Evolutionary conservation across 2,797 vertebrate species (phyloP).

Genomic region (Anguilla megastoma): DNA sequence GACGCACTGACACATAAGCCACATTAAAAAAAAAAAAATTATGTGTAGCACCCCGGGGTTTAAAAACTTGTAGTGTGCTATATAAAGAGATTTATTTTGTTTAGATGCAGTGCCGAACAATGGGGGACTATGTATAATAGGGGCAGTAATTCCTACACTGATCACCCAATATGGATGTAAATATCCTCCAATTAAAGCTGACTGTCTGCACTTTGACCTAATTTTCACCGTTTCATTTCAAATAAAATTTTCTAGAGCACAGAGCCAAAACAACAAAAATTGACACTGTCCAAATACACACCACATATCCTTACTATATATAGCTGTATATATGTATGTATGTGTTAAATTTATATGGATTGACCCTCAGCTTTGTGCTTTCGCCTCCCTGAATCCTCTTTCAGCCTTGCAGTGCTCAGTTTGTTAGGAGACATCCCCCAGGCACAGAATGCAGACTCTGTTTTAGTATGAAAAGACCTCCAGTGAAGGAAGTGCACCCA

Average conservation of each 20-base stretch:
- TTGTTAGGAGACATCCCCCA: slow-evolving; percentile 3
- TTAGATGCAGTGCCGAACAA: not conserved
- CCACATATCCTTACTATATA: too few relatives aligned
- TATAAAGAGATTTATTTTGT: not conserved
- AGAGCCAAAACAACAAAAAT: too few relatives aligned
- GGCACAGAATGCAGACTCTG: slow-evolving; percentile 17
- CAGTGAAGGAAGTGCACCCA: slow-evolving; percentile 4
- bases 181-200: not conserved
- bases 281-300: too few relatives aligned
- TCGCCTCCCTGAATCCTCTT: not conserved
- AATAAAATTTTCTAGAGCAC: too few relatives aligned
- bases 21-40: not conserved
- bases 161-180: not conserved
- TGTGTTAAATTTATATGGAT: not conserved
- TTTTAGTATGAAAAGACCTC: slow-evolving; percentile 10
- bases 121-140: not conserved
- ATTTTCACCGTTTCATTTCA: too few relatives aligned
- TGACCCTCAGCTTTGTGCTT: not conserved
- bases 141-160: not conserved
- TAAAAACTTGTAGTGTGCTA: not conserved
- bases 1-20: not conserved
- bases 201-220: too few relatives aligned
- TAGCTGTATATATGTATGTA: not conserved
- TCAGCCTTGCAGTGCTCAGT: not conserved
- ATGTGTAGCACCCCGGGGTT: not conserved